Evolutionary conservation across 2,113 vertebrate genomes (phyloP).

Genomic region (Tragulus kanchil): DNA sequence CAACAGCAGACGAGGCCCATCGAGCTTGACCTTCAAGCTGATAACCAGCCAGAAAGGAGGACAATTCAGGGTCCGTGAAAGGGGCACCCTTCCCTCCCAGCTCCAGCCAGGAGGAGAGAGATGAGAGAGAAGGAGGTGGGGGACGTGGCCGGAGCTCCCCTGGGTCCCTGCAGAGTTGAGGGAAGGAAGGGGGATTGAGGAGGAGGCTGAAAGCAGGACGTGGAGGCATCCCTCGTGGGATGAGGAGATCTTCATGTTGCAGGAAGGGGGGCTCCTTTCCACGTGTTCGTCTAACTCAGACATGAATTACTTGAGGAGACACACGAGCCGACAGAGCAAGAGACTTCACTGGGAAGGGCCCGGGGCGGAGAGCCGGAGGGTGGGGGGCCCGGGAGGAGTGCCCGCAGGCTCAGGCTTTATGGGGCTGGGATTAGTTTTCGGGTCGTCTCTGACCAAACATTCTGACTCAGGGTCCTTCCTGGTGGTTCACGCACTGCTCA

Average conservation of each 20-base stretch:
- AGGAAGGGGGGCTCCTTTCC: not conserved
- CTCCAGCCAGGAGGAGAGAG: fast-evolving
- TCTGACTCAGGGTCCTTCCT: not conserved
- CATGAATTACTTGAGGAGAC: not conserved
- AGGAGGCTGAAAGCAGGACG: not conserved
- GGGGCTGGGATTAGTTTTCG: not conserved
- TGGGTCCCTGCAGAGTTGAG: not conserved
- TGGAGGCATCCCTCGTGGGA: not conserved
- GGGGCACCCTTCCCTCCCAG: not conserved
- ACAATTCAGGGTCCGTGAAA: not conserved
- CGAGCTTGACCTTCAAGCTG: not conserved
- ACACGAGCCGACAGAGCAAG: not conserved
- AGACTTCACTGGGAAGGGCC: not conserved
- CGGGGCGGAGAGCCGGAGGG: not conserved
- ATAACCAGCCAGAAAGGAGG: not conserved
- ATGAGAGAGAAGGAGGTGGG: not conserved
- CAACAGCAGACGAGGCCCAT: not conserved
- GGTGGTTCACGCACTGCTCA: not conserved
- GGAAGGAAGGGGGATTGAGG: not conserved
- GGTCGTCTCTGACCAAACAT: not conserved
- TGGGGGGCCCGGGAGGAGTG: not conserved
- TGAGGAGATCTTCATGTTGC: not conserved
- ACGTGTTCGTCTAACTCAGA: not conserved
- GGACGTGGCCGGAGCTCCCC: not conserved
- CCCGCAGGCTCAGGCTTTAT: not conserved